phyloP scores from a whole-genome alignment of 2,797 vertebrate genomes.

The Gallinago stenura region DNA sequence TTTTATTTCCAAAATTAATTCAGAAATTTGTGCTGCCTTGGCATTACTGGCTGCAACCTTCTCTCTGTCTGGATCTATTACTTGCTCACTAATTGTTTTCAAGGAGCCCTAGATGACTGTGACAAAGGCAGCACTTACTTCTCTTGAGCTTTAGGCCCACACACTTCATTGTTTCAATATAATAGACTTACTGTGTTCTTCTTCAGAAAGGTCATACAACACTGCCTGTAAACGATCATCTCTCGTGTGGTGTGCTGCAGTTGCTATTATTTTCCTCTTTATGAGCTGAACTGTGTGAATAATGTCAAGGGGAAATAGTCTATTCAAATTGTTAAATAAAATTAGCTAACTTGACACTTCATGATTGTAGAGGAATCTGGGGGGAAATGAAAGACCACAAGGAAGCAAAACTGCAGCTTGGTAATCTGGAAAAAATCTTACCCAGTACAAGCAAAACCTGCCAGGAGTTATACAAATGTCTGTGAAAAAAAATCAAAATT shows the following conservation, averaged over 20 bases:
- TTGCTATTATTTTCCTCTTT: constrained; percentile 3
- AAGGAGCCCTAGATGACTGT: not conserved
- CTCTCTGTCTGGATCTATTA: not conserved
- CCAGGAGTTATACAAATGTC: not conserved
- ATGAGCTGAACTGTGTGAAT: not conserved
- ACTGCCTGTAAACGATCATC: not conserved
- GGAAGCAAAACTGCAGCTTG: not conserved
- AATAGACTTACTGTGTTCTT: not conserved
- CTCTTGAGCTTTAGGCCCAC: not conserved
- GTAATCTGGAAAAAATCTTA: not conserved
- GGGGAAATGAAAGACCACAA: not conserved
- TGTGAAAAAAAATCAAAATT: not conserved
- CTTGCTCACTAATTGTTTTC: not conserved
- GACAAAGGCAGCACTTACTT: not conserved
- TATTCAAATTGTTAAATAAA: constrained; percentile 18
- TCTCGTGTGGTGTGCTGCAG: not conserved
- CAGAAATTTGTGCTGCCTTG: not conserved
- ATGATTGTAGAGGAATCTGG: not conserved
- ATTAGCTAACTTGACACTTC: constrained; percentile 5
- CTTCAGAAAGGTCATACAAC: not conserved
- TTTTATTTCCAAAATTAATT: not conserved
- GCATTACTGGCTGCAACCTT: not conserved
- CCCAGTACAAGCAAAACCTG: not conserved
- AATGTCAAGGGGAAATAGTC: not conserved
- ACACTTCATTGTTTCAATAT: not conserved